These are phyloP conservation scores for Orthosia incerta DNA, from an alignment of 2,888 invertebrate species.

Conservation along the genomic window DNA sequence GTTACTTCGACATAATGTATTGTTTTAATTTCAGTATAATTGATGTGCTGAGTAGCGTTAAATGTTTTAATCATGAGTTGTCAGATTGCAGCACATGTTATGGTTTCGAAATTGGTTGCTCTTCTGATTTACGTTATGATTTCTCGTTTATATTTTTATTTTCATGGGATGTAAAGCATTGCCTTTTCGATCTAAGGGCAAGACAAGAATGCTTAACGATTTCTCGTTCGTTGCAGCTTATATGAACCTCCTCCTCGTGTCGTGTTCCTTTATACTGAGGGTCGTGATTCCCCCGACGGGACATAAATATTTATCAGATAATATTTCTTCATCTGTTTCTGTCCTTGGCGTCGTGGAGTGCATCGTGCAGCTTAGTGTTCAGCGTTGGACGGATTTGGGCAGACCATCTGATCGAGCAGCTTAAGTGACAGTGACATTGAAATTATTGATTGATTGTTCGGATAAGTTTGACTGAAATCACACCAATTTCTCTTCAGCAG, in stretches of 20 bases:
- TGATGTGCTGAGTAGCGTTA: conserved; percentile 46
- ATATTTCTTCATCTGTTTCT: no score
- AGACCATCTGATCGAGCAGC: no score
- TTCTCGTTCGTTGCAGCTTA: background rate
- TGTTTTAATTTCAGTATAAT: conserved; percentile 63
- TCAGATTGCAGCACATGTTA: conserved; percentile 48
- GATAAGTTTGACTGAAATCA: conserved; percentile 11
- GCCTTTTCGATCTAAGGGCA: background rate
- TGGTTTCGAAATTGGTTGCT: conserved; percentile 44
- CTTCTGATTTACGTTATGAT: conserved; percentile 32
- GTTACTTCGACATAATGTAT: conserved; percentile 46
- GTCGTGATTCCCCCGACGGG: no score
- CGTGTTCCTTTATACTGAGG: no score
- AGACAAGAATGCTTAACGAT: background rate
- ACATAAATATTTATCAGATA: no score
- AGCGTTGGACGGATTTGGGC: no score
- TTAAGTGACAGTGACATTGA: background rate
- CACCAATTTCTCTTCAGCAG: conserved; percentile 16
- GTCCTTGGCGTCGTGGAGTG: no score
- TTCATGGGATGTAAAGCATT: conserved; percentile 9
- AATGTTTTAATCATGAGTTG: conserved; percentile 64
- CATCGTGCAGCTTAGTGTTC: no score
- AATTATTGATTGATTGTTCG: conserved; percentile 15
- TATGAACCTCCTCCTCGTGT: no score
- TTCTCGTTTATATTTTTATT: conserved; percentile 3